Evolutionary conservation across 1,140 invertebrate genomes (phyloP).

Genomic region (Venturia canescens): DNA sequence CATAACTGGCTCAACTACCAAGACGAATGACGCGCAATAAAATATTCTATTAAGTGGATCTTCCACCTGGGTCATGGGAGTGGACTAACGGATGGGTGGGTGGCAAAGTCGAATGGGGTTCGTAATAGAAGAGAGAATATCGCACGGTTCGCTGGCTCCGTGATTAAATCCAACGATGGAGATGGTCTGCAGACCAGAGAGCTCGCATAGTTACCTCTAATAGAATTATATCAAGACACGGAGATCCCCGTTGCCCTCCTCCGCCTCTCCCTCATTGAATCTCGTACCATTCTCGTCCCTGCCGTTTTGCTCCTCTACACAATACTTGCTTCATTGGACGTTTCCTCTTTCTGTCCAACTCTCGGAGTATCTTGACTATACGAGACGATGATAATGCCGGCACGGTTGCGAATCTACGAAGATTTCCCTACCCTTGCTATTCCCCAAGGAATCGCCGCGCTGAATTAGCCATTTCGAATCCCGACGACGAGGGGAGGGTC

Average conservation of each 20-base stretch:
- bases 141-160: slow-evolving; percentile 70
- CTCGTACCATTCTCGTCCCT: slow-evolving; percentile 48
- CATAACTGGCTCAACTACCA: neutral
- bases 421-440: slow-evolving; percentile 43
- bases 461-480: slow-evolving; percentile 77
- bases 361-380: slow-evolving; percentile 52
- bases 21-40: neutral
- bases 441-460: slow-evolving; percentile 68
- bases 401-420: slow-evolving; percentile 52
- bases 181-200: slow-evolving; percentile 66
- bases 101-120: slow-evolving; percentile 36
- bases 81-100: slow-evolving; percentile 15
- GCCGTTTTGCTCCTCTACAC: slow-evolving; percentile 32
- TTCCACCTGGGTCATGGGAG: slow-evolving; percentile 32
- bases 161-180: slow-evolving; percentile 74
- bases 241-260: slow-evolving; percentile 49
- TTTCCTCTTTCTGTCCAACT: slow-evolving; percentile 44
- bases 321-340: slow-evolving; percentile 47
- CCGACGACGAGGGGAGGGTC: slow-evolving; percentile 64
- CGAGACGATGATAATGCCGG: slow-evolving; percentile 35
- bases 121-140: slow-evolving; percentile 64
- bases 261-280: slow-evolving; percentile 45
- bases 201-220: slow-evolving; percentile 76
- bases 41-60: slow-evolving; percentile 9
- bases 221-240: slow-evolving; percentile 76